These are phyloP conservation scores for Philaethria dido DNA, from an alignment of 2,888 invertebrate genomes.

Conservation along the genomic window DNA sequence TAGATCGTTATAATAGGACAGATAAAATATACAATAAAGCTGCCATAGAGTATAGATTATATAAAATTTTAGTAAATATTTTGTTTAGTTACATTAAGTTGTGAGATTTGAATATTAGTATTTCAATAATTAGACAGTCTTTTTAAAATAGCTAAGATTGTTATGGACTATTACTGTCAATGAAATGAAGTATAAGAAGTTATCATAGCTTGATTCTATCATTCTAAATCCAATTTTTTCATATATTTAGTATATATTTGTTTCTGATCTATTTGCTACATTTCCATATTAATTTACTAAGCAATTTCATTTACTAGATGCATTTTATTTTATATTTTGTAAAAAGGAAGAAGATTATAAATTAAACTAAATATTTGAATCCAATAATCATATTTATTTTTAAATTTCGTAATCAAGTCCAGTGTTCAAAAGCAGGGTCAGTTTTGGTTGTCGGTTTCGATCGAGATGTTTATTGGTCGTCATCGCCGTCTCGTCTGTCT, in stretches of 20 bases:
- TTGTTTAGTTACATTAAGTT: background rate
- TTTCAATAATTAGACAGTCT: background rate
- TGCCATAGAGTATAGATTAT: background rate
- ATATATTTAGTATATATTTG: no score
- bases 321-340: no score
- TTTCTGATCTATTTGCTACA: no score
- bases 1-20: background rate
- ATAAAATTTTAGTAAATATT: background rate
- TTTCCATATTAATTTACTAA: no score
- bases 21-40: background rate
- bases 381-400: slow-evolving; percentile 2
- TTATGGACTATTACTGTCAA: no score
- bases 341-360: background rate
- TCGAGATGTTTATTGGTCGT: slow-evolving; percentile 30
- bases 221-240: no score
- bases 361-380: slow-evolving; percentile 4
- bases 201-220: no score
- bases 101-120: background rate
- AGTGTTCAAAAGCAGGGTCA: background rate
- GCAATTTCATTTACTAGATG: no score
- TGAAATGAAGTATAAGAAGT: no score
- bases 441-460: background rate
- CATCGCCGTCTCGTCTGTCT: slow-evolving; percentile 36
- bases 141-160: no score
- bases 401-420: background rate